Percentiles rank a stretch among this genome's conserved stretches.
Conservation (phyloP, 1,140 invertebrate species). For the Phymorhynchus buccinoides region DNA sequence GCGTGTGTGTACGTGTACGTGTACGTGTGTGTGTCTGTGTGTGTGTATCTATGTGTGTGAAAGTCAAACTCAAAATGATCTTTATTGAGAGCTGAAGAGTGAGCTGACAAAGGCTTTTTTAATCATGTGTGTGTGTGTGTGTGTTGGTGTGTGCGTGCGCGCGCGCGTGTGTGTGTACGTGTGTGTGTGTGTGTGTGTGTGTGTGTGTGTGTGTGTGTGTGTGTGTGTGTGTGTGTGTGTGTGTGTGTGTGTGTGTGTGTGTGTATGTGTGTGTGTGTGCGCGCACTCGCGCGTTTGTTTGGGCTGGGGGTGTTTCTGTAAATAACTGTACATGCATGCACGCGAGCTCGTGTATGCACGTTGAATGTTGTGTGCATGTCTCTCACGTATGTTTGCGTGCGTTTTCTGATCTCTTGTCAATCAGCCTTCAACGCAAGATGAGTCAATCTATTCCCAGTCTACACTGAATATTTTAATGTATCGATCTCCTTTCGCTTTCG, state of each 20-base stretch:
- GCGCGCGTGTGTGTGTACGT: no score
- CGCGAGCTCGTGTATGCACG: neutral
- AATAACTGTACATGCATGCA: neutral
- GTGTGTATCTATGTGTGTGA: neutral
- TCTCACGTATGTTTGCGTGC: neutral
- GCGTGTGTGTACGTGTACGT: neutral
- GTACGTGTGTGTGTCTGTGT: neutral
- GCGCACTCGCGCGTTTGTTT: neutral
- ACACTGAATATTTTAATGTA: no score
- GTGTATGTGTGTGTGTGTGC: neutral
- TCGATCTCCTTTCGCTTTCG: no score
- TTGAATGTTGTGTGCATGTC: neutral
- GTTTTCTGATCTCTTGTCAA: neutral
- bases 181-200: neutral
- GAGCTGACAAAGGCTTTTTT: no score
- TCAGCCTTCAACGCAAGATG: no score
- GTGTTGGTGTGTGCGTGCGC: neutral
- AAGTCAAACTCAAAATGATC: no score
- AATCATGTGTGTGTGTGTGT: conserved; percentile 5
- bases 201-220: neutral
- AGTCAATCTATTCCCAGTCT: no score
- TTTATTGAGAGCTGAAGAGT: no score
- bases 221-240: neutral
- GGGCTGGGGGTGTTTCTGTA: neutral
- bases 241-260: neutral